Evolutionary conservation across 2,888 invertebrate species (phyloP).

Genomic region (Diploptera punctata): DNA sequence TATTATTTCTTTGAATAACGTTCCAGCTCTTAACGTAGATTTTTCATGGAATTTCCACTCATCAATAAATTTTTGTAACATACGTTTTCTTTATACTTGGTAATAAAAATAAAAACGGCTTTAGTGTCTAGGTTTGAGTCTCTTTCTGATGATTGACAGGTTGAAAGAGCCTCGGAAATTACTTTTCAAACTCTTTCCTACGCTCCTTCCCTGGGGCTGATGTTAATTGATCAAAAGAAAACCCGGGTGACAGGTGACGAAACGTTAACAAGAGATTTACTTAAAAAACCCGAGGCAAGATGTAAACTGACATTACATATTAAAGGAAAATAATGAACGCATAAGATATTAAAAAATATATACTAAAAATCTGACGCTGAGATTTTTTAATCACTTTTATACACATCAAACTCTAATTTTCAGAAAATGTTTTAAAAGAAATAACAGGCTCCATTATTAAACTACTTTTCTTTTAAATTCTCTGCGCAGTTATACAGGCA

Average conservation of each 20-base stretch:
- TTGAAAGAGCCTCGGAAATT: constrained; percentile 37
- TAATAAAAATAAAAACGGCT: constrained; percentile 16
- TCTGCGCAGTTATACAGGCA: no score
- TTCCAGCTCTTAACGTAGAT: no score
- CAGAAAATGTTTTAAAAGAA: no score
- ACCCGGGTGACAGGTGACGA: constrained; percentile 26
- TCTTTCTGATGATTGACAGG: constrained; percentile 32
- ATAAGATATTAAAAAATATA: background rate
- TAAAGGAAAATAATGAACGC: constrained; percentile 6
- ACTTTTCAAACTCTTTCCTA: constrained; percentile 38
- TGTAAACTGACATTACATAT: constrained; percentile 9
- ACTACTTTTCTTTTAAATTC: no score
- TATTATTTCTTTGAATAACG: no score
- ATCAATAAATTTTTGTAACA: background rate
- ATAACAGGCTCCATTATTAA: no score
- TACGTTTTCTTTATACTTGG: constrained; percentile 7
- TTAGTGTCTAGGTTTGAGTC: background rate
- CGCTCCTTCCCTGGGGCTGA: constrained; percentile 11
- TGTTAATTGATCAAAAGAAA: constrained; percentile 37
- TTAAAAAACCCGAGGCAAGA: constrained; percentile 16
- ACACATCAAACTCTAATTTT: no score
- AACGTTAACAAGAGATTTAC: constrained; percentile 27
- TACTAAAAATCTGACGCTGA: background rate
- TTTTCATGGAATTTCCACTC: no score
- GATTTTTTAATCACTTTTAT: no score